Evolutionary conservation across 2,888 invertebrate species (phyloP), one percentile per base, ranked within the genome.

Genomic region (Eristalis tenax): DNA sequence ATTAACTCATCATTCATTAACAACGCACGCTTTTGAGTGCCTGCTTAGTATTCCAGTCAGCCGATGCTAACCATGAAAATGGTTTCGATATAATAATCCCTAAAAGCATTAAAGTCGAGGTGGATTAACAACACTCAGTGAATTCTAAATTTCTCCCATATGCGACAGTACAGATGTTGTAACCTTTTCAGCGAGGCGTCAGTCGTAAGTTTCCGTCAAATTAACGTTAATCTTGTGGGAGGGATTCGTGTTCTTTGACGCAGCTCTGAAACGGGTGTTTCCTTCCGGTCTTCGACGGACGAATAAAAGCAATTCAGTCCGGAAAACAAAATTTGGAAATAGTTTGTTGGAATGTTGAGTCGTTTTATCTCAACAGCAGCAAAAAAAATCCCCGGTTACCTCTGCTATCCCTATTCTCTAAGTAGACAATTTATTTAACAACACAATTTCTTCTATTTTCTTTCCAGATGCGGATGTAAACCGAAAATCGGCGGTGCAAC

Each of bases 381-480:
- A n/a, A n/a, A n/a, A n/a, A n/a, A n/a, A n/a, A n/a, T n/a, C 26
- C 26, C 26, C 26, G 26, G 1, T 26, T 26, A 26, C 26, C 1
- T 26, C 26, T 26, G 3, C 26, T 26, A 26, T 26, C 26, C 1
- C 26, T 1, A 50, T 18, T 8, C 10, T 18, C 4, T n/a, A 26
- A 23, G 5, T 1, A 59, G 10, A 0, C 26, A 23, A 22, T 2
- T 23, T 15, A 26, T 26, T 32, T 15, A 59, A 59, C 26, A 23
- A 13, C 15, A 1, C 1, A 59, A 26, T 69, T 64, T 63, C 8
- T 28, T 68, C 71, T 23, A 0, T 71, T 64, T 57, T 81, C 18
- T 23, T 76, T 79, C 40, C 57, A 87, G 87, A 87, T 87, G 87
- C 68, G 79, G 87, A 71, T 76, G 63, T 87, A 79, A 83, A 32